Conservation (phyloP, 2,888 invertebrate genomes). For the Octonoba sinensis region DNA sequence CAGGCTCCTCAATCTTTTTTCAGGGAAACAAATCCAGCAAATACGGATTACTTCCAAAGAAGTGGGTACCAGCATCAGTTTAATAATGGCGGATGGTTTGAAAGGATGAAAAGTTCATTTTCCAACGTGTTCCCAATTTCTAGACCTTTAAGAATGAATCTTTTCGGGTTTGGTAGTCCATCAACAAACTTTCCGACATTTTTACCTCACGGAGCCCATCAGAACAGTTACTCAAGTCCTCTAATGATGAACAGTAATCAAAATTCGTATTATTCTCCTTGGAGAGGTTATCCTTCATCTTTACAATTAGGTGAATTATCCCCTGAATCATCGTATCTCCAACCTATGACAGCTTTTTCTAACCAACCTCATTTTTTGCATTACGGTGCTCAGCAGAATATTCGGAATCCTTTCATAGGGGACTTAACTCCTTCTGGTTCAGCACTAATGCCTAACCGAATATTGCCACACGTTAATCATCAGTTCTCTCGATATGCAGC, state of each 20-base stretch:
- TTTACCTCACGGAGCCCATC: constrained; percentile 6
- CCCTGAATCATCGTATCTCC: not conserved
- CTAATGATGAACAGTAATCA: not conserved
- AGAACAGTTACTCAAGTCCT: not conserved
- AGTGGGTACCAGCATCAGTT: not conserved
- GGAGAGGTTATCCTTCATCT: not conserved
- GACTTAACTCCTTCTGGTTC: constrained; percentile 32
- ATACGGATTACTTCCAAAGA: not conserved
- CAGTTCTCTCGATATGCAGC: constrained; percentile 19
- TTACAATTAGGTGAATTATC: constrained; percentile 1
- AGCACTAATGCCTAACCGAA: not conserved
- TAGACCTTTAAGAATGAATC: constrained; percentile 5
- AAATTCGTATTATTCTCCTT: not conserved
- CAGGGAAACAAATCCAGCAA: not conserved
- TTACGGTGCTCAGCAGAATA: not conserved
- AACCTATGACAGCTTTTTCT: not conserved
- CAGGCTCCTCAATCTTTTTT: not conserved
- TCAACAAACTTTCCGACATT: constrained; percentile 7
- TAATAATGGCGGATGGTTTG: constrained; percentile 22
- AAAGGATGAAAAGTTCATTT: constrained; percentile 32
- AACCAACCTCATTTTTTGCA: constrained; percentile 16
- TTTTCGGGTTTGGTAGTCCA: constrained; percentile 6
- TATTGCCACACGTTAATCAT: not conserved
- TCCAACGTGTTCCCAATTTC: constrained; percentile 33
- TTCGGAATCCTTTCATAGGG: not conserved